These are phyloP conservation scores for Neoscelio sp. DNA, from an alignment of 2,888 invertebrate species.

Conservation along the genomic window DNA sequence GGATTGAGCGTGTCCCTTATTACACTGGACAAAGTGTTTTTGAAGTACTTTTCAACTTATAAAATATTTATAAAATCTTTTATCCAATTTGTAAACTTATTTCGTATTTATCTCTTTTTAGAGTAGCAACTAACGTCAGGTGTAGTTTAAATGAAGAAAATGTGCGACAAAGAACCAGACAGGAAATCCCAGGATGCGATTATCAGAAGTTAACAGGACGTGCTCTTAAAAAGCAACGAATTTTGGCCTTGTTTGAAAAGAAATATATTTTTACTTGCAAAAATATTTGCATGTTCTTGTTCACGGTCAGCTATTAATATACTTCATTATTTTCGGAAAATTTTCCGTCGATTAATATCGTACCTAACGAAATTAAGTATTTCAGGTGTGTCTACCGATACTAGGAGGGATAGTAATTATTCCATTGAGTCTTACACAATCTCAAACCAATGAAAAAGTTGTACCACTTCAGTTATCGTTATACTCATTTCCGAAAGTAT, in stretches of 20 bases:
- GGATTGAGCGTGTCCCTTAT: conserved; percentile 93
- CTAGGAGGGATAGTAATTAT: conserved; percentile 8
- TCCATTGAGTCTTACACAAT: conserved; percentile 12
- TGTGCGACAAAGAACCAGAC: conserved; percentile 5
- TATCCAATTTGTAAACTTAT: not conserved
- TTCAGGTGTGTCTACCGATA: conserved; percentile 13
- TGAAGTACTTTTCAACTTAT: conserved; percentile 85
- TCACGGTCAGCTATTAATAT: conserved; percentile 3
- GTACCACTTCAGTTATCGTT: conserved; percentile 1
- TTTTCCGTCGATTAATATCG: too few relatives aligned
- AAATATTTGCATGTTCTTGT: not conserved
- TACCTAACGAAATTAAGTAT: too few relatives aligned
- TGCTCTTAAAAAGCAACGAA: not conserved
- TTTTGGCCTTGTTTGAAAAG: conserved; percentile 15
- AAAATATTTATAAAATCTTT: not conserved
- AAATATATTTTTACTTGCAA: conserved; percentile 3
- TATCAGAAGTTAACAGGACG: conserved; percentile 14
- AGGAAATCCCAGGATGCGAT: not conserved
- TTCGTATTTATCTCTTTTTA: not conserved
- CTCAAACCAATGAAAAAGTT: conserved; percentile 7
- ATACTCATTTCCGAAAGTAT: not conserved
- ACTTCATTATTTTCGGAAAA: not conserved
- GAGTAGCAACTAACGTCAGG: conserved; percentile 17
- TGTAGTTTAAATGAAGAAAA: conserved; percentile 25
- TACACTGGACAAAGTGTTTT: conserved; percentile 95